Evolutionary conservation across 2,113 vertebrate genomes (phyloP).

Genomic region (Elgaria multicarinata): DNA sequence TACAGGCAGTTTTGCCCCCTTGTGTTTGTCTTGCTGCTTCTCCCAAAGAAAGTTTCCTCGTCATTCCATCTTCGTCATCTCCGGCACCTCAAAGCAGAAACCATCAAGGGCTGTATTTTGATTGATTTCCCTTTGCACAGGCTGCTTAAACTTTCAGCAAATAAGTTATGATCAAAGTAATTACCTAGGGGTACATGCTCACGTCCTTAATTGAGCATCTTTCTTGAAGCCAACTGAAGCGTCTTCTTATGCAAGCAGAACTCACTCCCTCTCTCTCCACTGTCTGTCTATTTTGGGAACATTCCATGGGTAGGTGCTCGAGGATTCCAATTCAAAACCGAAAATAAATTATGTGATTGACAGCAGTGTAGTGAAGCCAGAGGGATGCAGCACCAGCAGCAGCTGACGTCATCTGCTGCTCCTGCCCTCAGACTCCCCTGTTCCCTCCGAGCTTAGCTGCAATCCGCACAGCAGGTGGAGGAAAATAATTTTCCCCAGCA

Average conservation of each 20-base stretch:
- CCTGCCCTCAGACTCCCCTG: no score
- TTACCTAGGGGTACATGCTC: background rate
- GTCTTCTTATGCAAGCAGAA: background rate
- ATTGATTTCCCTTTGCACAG: background rate
- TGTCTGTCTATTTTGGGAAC: background rate
- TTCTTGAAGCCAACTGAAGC: conserved; percentile 25
- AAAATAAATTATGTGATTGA: background rate
- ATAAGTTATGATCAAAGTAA: conserved; percentile 1
- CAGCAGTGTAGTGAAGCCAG: no score
- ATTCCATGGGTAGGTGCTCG: background rate
- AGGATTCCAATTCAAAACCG: background rate
- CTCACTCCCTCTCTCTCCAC: no score
- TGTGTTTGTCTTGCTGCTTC: background rate
- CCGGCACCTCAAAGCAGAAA: conserved; percentile 5
- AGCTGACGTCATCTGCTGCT: no score
- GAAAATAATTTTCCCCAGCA: no score
- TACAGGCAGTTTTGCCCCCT: background rate
- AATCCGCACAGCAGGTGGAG: no score
- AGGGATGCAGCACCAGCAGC: no score
- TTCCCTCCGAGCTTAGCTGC: no score
- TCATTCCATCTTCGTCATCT: background rate
- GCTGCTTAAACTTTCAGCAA: conserved; percentile 4
- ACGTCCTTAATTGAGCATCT: background rate
- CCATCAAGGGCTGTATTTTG: background rate
- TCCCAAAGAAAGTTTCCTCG: background rate